Base-by-base conservation (phyloP, 2,888 invertebrate genomes). In the Sinelater perroti region DNA sequence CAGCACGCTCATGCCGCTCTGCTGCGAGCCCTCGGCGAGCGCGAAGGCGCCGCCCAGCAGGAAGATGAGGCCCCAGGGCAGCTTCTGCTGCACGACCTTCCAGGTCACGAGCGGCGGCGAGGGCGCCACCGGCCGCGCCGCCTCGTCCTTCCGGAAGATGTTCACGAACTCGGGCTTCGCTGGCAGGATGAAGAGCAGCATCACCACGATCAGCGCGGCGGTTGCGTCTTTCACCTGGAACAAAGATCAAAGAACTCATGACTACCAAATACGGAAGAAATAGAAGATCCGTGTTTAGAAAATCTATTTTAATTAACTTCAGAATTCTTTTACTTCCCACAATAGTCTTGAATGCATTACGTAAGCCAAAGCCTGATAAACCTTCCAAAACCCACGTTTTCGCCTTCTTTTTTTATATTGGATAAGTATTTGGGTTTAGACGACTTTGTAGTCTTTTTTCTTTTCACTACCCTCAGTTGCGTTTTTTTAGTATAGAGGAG, bases 11-110 rank as follows among this genome's bases (percentile, higher is more conserved):
- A 95, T 85, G 0, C 90, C 89, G 0, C 93, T 92, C 5, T 80
- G 85, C 67, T 89, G 87, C 67, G 92, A 91, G 59, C 91, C 95
- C 61, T 91, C 90, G 0, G 96, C 95, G 56, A 96, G 82, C 0
- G 95, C 95, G 77, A 95, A 95, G 0, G 95, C 95, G 20, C 95
- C 95, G 36, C 95, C 93, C 46, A 95, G 82, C 44, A 95, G 82
- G 70, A 95, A 87, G 17, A 95, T 85, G 2, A 95, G 83, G 36
- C 94, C 93, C 96, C 96, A 96, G 2, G 95, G 93, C 66, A 95
- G 86, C 73, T 91, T 92, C 49, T 89, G 84, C 72, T 94, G 91
- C 16, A 94, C 85, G 35, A 88, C 87, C 61, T 88, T 88, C 95
- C 95, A 96, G 8, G 89, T 89, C 40, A 95, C 85, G 16, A 94